Evolutionary conservation across 92 coral and sea anemone species (phyloP).

Genomic region (Galaxea fascicularis): DNA sequence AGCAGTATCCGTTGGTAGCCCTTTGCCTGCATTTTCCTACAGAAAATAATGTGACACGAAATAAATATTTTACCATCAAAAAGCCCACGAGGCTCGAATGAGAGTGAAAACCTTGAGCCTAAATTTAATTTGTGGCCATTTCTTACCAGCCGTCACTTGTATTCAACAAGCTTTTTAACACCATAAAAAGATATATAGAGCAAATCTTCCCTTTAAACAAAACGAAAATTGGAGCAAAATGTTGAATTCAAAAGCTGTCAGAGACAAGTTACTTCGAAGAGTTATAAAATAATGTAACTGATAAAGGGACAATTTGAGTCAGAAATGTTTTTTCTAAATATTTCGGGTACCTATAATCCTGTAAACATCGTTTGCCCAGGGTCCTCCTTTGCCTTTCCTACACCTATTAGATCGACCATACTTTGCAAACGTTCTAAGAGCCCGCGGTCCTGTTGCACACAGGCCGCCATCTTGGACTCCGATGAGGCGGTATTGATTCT

Average conservation of each 20-base stretch:
- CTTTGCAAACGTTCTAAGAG: conserved; percentile 28
- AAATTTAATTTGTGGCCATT: no score
- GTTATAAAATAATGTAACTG: background rate
- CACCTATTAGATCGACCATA: conserved; percentile 33
- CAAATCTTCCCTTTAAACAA: no score
- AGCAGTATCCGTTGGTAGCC: conserved; percentile 42
- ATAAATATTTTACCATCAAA: no score
- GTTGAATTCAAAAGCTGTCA: no score
- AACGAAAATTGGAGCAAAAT: background rate
- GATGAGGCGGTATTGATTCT: conserved; percentile 18
- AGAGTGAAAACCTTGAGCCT: no score
- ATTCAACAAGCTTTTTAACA: no score
- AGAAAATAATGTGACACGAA: background rate
- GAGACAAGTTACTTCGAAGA: background rate
- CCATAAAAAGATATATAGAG: no score
- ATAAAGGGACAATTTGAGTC: background rate
- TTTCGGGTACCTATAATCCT: conserved; percentile 20
- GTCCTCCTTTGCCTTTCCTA: conserved; percentile 46
- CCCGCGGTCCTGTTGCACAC: conserved; percentile 47
- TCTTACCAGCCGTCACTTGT: no score
- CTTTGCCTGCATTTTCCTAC: conserved; percentile 27
- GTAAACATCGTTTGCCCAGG: conserved; percentile 57
- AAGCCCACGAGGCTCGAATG: no score
- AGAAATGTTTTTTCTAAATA: no score
- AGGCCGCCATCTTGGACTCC: conserved; percentile 45